Evolutionary conservation across 2,888 invertebrate genomes (phyloP).

Genomic region (Serrognathus titanus): DNA sequence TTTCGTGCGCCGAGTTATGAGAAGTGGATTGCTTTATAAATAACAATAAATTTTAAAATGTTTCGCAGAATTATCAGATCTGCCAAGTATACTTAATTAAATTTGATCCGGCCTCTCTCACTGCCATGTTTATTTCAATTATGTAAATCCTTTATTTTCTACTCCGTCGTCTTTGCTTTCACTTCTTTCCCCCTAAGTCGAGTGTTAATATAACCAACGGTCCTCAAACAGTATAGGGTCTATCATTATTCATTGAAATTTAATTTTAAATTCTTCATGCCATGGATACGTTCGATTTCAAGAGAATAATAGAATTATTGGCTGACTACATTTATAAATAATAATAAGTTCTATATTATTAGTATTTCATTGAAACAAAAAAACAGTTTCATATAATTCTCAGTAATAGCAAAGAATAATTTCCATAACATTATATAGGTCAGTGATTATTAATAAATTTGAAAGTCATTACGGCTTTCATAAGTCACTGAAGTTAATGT

Average conservation of each 20-base stretch:
- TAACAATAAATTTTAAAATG: conserved; percentile 10
- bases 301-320: too few species aligned
- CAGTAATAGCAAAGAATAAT: too few species aligned
- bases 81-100: conserved; percentile 40
- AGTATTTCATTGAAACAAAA: too few species aligned
- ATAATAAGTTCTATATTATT: too few species aligned
- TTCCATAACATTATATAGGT: too few species aligned
- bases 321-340: too few species aligned
- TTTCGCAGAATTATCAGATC: conserved; percentile 23
- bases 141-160: conserved; percentile 40
- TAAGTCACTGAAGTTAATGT: too few species aligned
- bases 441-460: too few species aligned
- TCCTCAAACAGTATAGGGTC: not conserved
- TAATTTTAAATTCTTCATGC: not conserved
- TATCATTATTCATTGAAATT: not conserved
- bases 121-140: conserved; percentile 46
- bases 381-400: too few species aligned
- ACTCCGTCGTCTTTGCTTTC: conserved; percentile 29
- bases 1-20: conserved; percentile 6
- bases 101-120: conserved; percentile 38
- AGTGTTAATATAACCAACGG: not conserved
- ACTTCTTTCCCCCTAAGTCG: conserved; percentile 18
- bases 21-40: conserved; percentile 8
- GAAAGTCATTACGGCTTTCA: too few species aligned
- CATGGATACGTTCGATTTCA: too few species aligned